Percentiles rank a stretch among this genome's conserved stretches.
Conservation (phyloP, 2,888 invertebrate species). For the Dastarcus helophoroides region DNA sequence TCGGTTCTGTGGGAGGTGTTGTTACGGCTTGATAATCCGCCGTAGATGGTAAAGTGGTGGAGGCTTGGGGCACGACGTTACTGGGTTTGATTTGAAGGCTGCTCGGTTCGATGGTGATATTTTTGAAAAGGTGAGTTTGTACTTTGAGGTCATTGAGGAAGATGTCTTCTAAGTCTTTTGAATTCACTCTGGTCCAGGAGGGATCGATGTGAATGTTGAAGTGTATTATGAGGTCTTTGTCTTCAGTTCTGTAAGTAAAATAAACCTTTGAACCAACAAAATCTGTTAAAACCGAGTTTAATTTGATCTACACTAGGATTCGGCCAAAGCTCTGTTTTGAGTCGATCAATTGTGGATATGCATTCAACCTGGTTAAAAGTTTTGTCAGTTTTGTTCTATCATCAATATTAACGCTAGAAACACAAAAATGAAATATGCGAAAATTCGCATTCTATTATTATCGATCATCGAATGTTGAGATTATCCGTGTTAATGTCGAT, state of each 20-base stretch:
- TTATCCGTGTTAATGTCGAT: too few species aligned
- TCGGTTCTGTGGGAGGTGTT: conserved; percentile 47
- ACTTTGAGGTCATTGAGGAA: conserved; percentile 53
- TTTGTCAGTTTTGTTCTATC: too few species aligned
- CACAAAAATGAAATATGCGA: too few species aligned
- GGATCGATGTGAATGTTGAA: conserved; percentile 81
- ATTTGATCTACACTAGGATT: too few species aligned
- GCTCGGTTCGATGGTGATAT: conserved; percentile 51
- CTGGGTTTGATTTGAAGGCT: conserved; percentile 54
- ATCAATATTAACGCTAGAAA: too few species aligned
- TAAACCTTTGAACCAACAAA: too few species aligned
- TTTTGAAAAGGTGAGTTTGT: conserved; percentile 48
- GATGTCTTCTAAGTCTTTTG: conserved; percentile 53
- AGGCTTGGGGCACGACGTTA: conserved; percentile 29
- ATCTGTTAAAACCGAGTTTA: too few species aligned
- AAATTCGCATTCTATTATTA: too few species aligned
- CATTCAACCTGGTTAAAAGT: too few species aligned
- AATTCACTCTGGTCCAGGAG: conserved; percentile 40
- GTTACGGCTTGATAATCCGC: conserved; percentile 35
- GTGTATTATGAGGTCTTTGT: conserved; percentile 65
- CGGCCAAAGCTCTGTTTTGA: too few species aligned
- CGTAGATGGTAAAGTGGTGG: conserved; percentile 33
- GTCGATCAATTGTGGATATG: too few species aligned
- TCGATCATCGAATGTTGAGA: too few species aligned
- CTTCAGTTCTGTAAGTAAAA: conserved; percentile 51